phyloP scores from a whole-genome alignment of 2,797 vertebrate genomes.

The Melanotaenia nigrans region DNA sequence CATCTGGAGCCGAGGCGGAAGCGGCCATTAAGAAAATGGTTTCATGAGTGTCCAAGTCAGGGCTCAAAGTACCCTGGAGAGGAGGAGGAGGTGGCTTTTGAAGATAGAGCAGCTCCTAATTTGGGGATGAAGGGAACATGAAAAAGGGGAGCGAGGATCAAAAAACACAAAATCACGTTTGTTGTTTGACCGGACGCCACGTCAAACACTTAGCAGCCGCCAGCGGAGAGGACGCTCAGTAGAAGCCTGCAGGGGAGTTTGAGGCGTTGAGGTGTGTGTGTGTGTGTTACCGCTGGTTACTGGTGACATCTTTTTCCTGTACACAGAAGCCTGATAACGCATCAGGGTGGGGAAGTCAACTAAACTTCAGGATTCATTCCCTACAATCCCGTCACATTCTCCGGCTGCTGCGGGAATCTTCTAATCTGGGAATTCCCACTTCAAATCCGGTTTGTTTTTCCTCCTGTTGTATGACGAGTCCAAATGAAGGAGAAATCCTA shows the following conservation, averaged over 20 bases:
- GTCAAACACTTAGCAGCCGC: too few species aligned
- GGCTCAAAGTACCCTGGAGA: slow-evolving; percentile 2
- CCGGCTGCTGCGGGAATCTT: background rate
- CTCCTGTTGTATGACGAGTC: too few species aligned
- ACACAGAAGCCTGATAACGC: background rate
- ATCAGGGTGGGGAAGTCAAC: background rate
- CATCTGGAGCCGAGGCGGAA: slow-evolving; percentile 4
- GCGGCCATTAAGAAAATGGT: slow-evolving; percentile 20
- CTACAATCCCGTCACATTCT: too few species aligned
- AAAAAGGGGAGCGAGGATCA: background rate
- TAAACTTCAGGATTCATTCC: background rate
- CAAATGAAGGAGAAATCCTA: background rate
- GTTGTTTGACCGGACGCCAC: too few species aligned
- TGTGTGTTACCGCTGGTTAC: background rate
- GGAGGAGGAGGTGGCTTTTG: background rate
- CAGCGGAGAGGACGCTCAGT: too few species aligned
- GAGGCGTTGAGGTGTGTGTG: background rate
- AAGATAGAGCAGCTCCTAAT: slow-evolving; percentile 5
- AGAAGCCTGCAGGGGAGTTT: background rate
- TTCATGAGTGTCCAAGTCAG: slow-evolving; percentile 7
- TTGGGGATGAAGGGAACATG: background rate
- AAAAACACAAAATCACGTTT: too few species aligned
- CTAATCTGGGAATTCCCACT: too few species aligned
- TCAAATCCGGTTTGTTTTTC: too few species aligned
- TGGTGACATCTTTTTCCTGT: slow-evolving; percentile 1